Evolutionary conservation across 1,140 invertebrate species (phyloP).

Genomic region (Drosophila mauritiana): DNA sequence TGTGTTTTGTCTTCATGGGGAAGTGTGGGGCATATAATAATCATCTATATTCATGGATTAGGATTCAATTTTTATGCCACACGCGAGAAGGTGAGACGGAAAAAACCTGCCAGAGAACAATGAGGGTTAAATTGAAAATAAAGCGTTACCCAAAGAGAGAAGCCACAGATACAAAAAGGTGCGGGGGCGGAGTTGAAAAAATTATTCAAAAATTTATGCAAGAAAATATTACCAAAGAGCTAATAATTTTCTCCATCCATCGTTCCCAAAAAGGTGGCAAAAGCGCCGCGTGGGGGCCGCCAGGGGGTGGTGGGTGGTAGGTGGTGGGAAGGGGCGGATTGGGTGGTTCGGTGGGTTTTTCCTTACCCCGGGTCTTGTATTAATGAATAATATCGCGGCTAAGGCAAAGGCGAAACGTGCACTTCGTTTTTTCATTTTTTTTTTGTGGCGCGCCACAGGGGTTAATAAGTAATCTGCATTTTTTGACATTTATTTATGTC

Average conservation of each 20-base stretch:
- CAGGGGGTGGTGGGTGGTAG: background rate
- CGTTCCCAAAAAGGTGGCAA: conserved; percentile 66
- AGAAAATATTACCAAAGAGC: conserved; percentile 85
- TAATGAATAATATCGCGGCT: conserved; percentile 82
- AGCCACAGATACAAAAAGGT: conserved; percentile 14
- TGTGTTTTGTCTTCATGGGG: background rate
- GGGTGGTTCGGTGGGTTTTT: conserved; percentile 3
- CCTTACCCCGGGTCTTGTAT: conserved; percentile 63
- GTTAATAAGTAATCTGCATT: conserved; percentile 85
- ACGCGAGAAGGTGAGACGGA: conserved; percentile 46
- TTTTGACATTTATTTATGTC: conserved; percentile 85
- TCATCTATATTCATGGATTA: conserved; percentile 85
- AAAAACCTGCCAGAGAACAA: conserved; percentile 46
- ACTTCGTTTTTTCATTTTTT: conserved; percentile 9
- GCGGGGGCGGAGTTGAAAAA: conserved; percentile 9
- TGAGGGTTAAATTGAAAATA: conserved; percentile 84
- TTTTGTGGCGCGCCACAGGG: conserved; percentile 79
- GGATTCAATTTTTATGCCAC: conserved; percentile 84
- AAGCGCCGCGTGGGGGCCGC: conserved; percentile 60
- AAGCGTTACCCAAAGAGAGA: conserved; percentile 55
- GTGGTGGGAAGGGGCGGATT: background rate
- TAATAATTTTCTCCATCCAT: conserved; percentile 80
- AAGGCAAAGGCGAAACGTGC: conserved; percentile 53
- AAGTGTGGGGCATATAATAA: conserved; percentile 75
- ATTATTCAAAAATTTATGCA: conserved; percentile 84